phyloP scores from a whole-genome alignment of 2,888 invertebrate species.

The Euzophera pinguis region DNA sequence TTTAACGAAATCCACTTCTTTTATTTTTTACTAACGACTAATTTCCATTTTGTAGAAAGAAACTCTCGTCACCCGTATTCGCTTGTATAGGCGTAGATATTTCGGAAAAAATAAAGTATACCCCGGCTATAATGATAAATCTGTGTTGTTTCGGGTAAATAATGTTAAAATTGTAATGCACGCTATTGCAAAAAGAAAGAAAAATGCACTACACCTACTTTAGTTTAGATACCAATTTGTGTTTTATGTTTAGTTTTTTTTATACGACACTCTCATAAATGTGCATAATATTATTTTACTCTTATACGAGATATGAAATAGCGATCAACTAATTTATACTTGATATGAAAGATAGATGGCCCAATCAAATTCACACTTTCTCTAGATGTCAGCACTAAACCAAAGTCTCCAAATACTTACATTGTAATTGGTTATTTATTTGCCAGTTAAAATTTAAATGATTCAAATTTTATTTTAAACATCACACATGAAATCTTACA shows the following conservation, averaged over 20 bases:
- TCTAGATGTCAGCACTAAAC: no score
- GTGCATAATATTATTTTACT: no score
- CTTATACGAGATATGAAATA: no score
- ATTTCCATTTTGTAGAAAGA: slow-evolving; percentile 69
- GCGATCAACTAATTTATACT: no score
- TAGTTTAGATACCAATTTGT: slow-evolving; percentile 3
- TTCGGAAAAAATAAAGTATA: slow-evolving; percentile 74
- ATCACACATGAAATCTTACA: background rate
- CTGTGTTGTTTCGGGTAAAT: slow-evolving; percentile 68
- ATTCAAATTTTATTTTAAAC: no score
- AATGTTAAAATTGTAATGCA: slow-evolving; percentile 47
- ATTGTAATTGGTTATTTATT: no score
- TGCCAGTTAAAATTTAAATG: no score
- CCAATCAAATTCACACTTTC: no score
- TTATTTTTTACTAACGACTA: slow-evolving; percentile 35
- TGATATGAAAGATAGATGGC: no score
- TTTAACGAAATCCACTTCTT: slow-evolving; percentile 24
- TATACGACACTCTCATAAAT: slow-evolving; percentile 6
- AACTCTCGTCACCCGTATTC: slow-evolving; percentile 67
- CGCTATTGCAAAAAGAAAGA: slow-evolving; percentile 33
- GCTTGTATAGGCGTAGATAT: slow-evolving; percentile 76
- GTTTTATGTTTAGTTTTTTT: slow-evolving; percentile 3
- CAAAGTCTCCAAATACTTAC: no score
- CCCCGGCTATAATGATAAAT: slow-evolving; percentile 50
- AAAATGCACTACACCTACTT: slow-evolving; percentile 21